Evolutionary conservation across 2,113 vertebrate genomes (phyloP), one percentile per base, ranked within the genome.

Genomic region (Pachypanchax playfairii): DNA sequence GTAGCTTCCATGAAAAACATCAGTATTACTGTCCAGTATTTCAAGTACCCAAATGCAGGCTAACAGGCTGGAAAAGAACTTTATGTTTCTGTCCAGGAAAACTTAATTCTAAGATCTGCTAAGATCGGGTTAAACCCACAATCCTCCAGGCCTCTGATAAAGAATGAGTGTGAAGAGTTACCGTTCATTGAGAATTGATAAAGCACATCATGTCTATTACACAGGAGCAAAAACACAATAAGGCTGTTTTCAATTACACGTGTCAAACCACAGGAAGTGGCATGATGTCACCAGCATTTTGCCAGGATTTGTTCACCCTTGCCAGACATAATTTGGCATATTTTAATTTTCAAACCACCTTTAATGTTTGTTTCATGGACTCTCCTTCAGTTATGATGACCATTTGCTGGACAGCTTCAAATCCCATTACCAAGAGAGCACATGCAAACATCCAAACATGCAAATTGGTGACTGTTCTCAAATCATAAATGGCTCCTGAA

Each of bases 221-320:
- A 41, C 50, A 51, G 14, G 25, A 67, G 58, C 39, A 44, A 42
- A 60, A 64, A 55, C 21, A 25, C 50, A 51, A 52, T 50, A 10
- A 20, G 36, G 10, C 24, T 63, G 58, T 31, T 73, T 83, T 75
- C 52, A 71, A 79, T 84, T 79, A 69, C 64, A 76, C 41, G 59
- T 60, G 69, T 80, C 60, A 61, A 72, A 76, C 64, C 75, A 65
- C 79, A 83, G 67, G 75, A 83, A 74, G 78, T 70, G 67, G 68
- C 50, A 82, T 87, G 87, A 83, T 83, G 85, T 91, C 91, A 90
- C 63, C 64, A 28, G 50, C 71, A 51, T 47, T 58, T 58, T 63
- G 70, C 55, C 65, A 65, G 85, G 77, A 80, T 70, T 69, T 85
- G 78, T 18, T 17, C 1, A 53, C 33, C 74, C 52, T 47, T 13